Evolutionary conservation across 2,113 vertebrate species (phyloP), one percentile per base, ranked within the genome.

Genomic region (Psilopsiagon aymara): DNA sequence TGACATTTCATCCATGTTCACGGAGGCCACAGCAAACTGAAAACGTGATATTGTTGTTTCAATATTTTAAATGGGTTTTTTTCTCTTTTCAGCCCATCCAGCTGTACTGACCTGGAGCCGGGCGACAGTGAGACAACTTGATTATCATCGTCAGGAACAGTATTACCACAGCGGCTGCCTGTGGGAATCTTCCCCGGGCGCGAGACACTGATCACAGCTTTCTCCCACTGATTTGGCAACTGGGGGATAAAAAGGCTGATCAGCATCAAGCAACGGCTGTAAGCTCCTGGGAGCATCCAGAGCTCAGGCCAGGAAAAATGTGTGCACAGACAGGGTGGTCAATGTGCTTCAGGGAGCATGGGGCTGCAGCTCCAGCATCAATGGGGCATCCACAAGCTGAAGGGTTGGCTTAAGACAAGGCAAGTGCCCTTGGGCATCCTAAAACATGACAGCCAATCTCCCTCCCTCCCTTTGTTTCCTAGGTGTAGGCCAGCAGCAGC

Each of bases 151-250:
- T 99, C 99, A 0, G 99, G 99, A 86, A 99, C 98, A 1, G 99
- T 99, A 96, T 99, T 99, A 59, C 99, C 98, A 96, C 99, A 99
- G 43, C 99, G 98, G 95, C 99, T 99, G 82, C 99, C 98, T 3
- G 98, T 95, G 86, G 94, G 97, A 97, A 99, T 99, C 94, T 96
- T 98, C 66, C 98, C 98, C 8, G 99, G 99, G 52, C 99, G 98
- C 2, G 98, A 98, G 74, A 99, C 97, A 0, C 86, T 99, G 98
- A 99, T 97, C 92, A 99, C 96, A 87, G 99, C 99, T 96, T 99
- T 99, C 94, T 99, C 99, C 99, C 99, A 99, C 90, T 98, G 98
- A 93, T 99, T 99, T 0, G 99, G 99, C 73, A 99, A 97, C 99
- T 99, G 90, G 33, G 63, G 13, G 12, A 27, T 70, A 49, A 91